Conservation (phyloP, 2,113 vertebrate genomes). For the Lycocorax pyrrhopterus region DNA sequence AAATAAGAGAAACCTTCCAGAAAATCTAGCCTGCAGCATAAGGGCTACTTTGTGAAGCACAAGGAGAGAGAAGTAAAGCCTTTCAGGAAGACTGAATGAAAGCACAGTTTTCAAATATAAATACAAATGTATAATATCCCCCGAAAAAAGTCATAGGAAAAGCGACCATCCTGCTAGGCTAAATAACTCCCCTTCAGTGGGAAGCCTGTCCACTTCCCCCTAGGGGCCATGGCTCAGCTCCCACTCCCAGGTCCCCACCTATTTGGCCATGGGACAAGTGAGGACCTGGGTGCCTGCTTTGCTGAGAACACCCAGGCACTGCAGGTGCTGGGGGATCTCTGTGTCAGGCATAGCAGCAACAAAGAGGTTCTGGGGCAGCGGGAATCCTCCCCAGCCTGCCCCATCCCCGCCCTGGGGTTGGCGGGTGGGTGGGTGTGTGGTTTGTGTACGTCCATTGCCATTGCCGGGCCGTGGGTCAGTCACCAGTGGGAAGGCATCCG, state of each 20-base stretch:
- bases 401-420: rapidly evolving
- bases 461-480: neutral
- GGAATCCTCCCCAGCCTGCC: neutral
- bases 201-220: neutral
- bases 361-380: neutral
- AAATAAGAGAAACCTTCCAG: constrained; percentile 8
- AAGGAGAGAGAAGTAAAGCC: neutral
- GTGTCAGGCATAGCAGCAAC: neutral
- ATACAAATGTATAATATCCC: neutral
- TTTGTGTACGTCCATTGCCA: neutral
- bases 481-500: neutral
- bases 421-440: neutral
- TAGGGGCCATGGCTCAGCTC: neutral
- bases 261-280: rapidly evolving
- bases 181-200: neutral
- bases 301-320: neutral
- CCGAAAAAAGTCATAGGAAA: neutral
- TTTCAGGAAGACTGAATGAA: neutral
- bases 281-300: neutral
- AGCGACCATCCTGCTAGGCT: neutral
- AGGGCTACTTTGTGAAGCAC: neutral
- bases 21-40: neutral
- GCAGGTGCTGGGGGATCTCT: neutral
- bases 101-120: constrained; percentile 45
- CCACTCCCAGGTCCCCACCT: neutral